phyloP scores from a whole-genome alignment of 2,888 invertebrate species.

The Agrilus mali region DNA sequence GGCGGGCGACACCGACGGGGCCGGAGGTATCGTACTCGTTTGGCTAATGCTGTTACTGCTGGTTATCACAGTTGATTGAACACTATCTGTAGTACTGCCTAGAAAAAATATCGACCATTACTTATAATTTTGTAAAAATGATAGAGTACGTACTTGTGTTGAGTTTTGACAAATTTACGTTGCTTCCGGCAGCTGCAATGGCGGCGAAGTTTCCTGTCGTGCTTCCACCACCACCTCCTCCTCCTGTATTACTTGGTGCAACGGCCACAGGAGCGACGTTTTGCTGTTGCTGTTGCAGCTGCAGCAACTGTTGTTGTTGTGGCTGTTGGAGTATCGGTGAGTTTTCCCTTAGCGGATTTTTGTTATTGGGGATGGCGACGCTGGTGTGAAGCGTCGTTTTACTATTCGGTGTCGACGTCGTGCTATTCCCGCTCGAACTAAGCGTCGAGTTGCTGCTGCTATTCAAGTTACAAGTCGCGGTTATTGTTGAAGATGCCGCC shows the following conservation, averaged over 20 bases:
- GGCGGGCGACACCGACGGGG: slow-evolving; percentile 3
- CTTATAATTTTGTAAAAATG: background rate
- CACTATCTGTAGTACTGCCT: slow-evolving; percentile 25
- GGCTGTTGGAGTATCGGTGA: slow-evolving; percentile 37
- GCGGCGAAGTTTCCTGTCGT: slow-evolving; percentile 47
- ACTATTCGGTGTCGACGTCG: slow-evolving; percentile 29
- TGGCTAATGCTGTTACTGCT: slow-evolving; percentile 24
- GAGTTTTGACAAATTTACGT: slow-evolving; percentile 18
- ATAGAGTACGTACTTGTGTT: slow-evolving; percentile 31
- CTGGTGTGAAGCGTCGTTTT: slow-evolving; percentile 28
- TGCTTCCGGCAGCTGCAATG: slow-evolving; percentile 38
- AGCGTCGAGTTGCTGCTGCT: slow-evolving; percentile 39
- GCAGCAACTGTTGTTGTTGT: slow-evolving; percentile 22
- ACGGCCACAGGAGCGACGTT: slow-evolving; percentile 15
- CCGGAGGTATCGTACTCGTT: slow-evolving; percentile 19
- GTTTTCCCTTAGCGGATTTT: slow-evolving; percentile 28
- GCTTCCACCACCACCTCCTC: no score
- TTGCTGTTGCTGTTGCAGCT: slow-evolving; percentile 11
- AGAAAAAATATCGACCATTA: slow-evolving; percentile 7
- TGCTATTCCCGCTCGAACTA: slow-evolving; percentile 33
- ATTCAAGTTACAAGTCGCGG: slow-evolving; percentile 24
- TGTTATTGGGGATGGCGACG: slow-evolving; percentile 32
- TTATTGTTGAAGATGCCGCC: slow-evolving; percentile 38
- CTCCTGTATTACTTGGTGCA: slow-evolving; percentile 31
- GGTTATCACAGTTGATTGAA: slow-evolving; percentile 30